Base-by-base conservation (phyloP, 2,113 vertebrate species). In the Syngnathus scovelli region DNA sequence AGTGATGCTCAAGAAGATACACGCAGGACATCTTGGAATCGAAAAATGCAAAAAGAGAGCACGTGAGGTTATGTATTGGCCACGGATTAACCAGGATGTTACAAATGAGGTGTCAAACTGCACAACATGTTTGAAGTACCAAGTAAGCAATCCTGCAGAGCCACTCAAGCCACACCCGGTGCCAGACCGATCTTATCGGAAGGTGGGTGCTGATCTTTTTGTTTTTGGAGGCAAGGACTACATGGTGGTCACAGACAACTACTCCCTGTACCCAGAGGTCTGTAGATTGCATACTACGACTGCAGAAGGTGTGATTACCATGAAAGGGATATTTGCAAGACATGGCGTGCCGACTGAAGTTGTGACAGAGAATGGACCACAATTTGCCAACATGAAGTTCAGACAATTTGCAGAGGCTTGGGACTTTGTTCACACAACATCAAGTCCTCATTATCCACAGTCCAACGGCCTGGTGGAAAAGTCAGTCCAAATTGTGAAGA, bases 91-190 rank as follows among this genome's bases (percentile, higher is more conserved):
- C 43, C 69, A 64, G 4, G 59, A 69, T 54, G 37, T 69, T 19
- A n/a, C 68, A 27, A 69, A 69, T 33, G 59, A 69, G 6, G 68
- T 62, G 13, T 62, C 48, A 41, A 70, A 43, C 15, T 55, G 21
- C n/a, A 1, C 38, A 27, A 54, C 9, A 43, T 70, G 60, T 3
- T 15, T 70, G n/a, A 55, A 63, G 55, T 63, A 70, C 55, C 36
- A n/a, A 38, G 56, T n/a, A 39, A 70, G 23, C 18, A 54, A 70
- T 44, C 61, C 68, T 43, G 66, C 54, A 18, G 23, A 68, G 18
- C 66, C 55, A 59, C 66, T 58, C 1, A 36, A 38, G 18, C 49
- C 61, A 55, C 38, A 55, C 16, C 51, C 21, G 2, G 59, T 46
- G 9, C 61, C 68, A 44, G 68, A 55, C 38, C 0, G 23, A 33